Evolutionary conservation across 2,888 invertebrate species (phyloP).

Genomic region (Suillia variegata): DNA sequence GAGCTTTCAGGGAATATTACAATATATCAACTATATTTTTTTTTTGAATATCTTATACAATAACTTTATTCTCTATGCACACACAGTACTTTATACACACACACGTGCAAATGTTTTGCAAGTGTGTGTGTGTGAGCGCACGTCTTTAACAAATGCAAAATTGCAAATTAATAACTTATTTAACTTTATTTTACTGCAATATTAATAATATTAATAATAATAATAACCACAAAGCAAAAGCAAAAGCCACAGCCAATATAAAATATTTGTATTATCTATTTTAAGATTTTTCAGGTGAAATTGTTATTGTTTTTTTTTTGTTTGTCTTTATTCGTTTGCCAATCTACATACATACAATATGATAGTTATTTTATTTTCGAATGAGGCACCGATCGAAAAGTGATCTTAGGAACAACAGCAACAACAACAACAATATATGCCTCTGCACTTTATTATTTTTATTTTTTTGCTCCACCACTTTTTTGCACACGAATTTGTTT

Average conservation of each 20-base stretch:
- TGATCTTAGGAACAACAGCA: constrained; percentile 20
- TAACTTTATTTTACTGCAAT: background rate
- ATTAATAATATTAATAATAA: no score
- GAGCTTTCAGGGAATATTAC: constrained; percentile 6
- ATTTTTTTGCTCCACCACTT: constrained; percentile 36
- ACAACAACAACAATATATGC: background rate
- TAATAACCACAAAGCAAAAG: background rate
- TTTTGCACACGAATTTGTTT: constrained; percentile 30
- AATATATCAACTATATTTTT: background rate
- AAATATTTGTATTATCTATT: constrained; percentile 11
- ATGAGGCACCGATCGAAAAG: background rate
- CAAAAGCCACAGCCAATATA: background rate
- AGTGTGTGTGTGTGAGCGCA: background rate
- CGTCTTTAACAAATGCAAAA: background rate
- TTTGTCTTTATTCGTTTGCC: constrained; percentile 9
- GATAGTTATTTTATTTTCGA: constrained; percentile 22
- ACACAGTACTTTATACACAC: background rate
- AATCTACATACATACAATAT: no score
- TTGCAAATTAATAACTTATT: background rate
- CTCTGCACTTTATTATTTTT: constrained; percentile 11
- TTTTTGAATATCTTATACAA: no score
- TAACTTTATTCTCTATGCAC: no score
- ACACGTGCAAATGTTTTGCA: no score
- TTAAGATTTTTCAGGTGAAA: no score
- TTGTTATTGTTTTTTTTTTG: constrained; percentile 41